Percentiles rank a stretch among this genome's conserved stretches.
Evolutionary conservation across 2,113 vertebrate genomes (phyloP).

Genomic region (Gopherus evgoodei): DNA sequence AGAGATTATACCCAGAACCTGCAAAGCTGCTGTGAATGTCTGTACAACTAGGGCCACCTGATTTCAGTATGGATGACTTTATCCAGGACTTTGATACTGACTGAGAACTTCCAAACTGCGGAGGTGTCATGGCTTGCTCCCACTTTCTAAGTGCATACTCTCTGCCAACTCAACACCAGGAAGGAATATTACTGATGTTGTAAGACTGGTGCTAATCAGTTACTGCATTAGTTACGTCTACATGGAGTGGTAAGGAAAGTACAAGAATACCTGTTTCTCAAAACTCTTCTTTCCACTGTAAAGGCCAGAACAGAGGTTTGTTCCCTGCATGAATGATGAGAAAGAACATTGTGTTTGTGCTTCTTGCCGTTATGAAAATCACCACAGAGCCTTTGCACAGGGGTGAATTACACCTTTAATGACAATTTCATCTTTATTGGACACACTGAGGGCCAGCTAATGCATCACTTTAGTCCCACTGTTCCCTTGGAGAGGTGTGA

Average conservation of each 20-base stretch:
- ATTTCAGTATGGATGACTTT: fast-evolving
- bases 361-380: neutral
- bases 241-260: neutral
- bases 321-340: neutral
- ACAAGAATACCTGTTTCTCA: neutral
- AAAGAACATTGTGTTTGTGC: neutral
- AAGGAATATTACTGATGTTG: neutral
- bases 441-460: neutral
- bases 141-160: neutral
- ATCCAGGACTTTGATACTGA: neutral
- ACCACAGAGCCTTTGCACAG: neutral
- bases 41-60: neutral
- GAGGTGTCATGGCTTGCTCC: too few species aligned
- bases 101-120: neutral
- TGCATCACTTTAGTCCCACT: neutral
- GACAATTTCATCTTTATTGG: neutral
- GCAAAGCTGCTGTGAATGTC: neutral
- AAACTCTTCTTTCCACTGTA: neutral
- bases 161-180: neutral
- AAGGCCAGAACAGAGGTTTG: neutral
- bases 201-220: neutral
- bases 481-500: neutral
- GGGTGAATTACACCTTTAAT: neutral
- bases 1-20: fast-evolving
- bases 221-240: neutral